Base-by-base conservation (phyloP, 2,888 invertebrate species). In the Drosophila melanosoma region DNA sequence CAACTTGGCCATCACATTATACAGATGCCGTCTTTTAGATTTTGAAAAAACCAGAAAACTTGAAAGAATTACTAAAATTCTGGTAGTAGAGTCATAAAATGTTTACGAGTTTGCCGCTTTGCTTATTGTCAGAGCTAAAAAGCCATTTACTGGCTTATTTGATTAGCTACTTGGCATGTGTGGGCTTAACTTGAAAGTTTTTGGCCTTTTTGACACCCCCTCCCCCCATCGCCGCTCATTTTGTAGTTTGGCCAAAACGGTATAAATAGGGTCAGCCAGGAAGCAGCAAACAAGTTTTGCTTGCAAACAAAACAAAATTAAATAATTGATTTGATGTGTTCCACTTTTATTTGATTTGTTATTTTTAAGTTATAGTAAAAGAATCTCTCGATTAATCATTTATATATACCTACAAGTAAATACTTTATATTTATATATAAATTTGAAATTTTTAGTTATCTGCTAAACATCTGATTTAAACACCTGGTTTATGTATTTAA, bases 1-100 rank as follows among this genome's bases (percentile, higher is more conserved):
- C 70, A 38, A 70, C 66, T 72, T 78, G 74, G 74, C 88, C 88
- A 85, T 88, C 83, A 54, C 79, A 78, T 81, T 81, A 77, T 81
- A 83, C 79, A 83, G 79, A 81, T 84, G 74, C 69, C 70, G 82
- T 83, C 84, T 78, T 67, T 74, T 35, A 81, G 74, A 84, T 81
- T 81, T 73, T 66, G 71, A 79, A 85, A 84, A 78, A 74, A 66
- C 12, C 20, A 42, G 23, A 17, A 51, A 17, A 48, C 45, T 8
- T 23, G 4, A 26, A 61, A 64, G 49, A 36, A 58, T 59, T 29
- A 51, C 64, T 60, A 36, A 66, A 79, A 74, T 79, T 75, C 76
- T 79, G 48, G 67, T 61, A 69, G 67, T 61, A 69, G 68, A 66
- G 66, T 56, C 70, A 76, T 83, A 81, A 81, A 60, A 58, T 83